Evolutionary conservation across 1,140 invertebrate genomes (phyloP), one percentile per base, ranked within the genome.

Genomic region (Scaptomyza hsui): DNA sequence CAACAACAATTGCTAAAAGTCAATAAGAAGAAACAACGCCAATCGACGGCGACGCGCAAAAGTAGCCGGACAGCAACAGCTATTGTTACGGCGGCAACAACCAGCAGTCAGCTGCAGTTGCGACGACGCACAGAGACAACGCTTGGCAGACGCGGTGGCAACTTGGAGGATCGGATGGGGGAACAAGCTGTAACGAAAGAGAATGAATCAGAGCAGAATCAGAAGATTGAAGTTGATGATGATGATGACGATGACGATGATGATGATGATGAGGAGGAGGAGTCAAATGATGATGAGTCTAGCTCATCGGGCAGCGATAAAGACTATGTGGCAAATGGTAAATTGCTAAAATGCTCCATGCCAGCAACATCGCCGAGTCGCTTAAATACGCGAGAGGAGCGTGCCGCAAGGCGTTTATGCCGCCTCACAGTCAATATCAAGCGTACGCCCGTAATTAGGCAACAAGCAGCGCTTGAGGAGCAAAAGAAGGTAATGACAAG

Each of bases 101-200:
- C 89, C 1, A 90, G 89, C 64, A 90, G 81, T 32, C 89, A 90
- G 21, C 57, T 89, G 51, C 73, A 71, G 63, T 48, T 62, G 64
- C 75, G 56, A 49, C 75, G 60, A 9, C 65, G 57, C 57, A 89
- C 68, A 48, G 68, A 47, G 68, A 32, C 26, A 4, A 24, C 16
- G 12, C 13, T 42, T 9, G 18, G 18, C 5, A 64, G 77, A 18
- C 44, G 60, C 59, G 59, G 72, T 32, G 64, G 48, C 49, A 74
- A 79, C 83, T 62, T 86, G 90, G 90, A 91, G 90, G 90, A 91
- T 91, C 45, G 90, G 89, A 85, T 90, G 90, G 90, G 90, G 90
- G 90, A 90, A 21, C 18, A 67, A 52, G n/a, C 32, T 57, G 16
- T 29, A 68, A 42, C 24, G 37, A 71, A 70, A 42, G 37, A 21